phyloP scores from a whole-genome alignment of 2,113 vertebrate genomes.

The Bostrychus sinensis region DNA sequence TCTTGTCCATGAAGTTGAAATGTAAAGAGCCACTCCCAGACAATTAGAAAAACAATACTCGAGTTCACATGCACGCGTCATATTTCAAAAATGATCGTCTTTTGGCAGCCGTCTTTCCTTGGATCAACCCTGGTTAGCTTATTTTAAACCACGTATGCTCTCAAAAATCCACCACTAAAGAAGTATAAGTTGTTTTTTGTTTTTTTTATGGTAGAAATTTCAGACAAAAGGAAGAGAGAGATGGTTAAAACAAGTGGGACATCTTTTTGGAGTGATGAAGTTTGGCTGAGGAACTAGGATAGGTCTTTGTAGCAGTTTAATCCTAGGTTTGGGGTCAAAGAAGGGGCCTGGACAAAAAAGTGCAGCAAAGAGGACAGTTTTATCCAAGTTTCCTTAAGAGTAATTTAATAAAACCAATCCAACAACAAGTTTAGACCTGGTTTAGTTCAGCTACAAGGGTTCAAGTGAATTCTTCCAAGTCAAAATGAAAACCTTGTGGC shows the following conservation, averaged over 20 bases:
- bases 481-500: no score
- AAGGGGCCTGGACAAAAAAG: neutral
- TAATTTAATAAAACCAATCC: neutral
- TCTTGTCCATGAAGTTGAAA: neutral
- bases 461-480: no score
- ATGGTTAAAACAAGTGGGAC: neutral
- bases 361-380: neutral
- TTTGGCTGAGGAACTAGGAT: neutral
- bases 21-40: neutral
- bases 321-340: neutral
- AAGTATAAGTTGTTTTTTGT: neutral
- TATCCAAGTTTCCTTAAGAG: neutral
- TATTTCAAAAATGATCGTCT: neutral
- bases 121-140: neutral
- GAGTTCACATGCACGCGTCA: neutral
- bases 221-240: neutral
- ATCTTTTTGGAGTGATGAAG: no score
- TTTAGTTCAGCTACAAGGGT: neutral
- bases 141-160: neutral
- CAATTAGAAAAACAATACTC: neutral
- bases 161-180: neutral
- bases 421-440: no score
- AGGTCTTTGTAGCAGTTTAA: neutral
- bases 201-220: neutral
- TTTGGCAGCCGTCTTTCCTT: slow-evolving; percentile 5